Conservation (phyloP, 2,113 vertebrate genomes). For the Tichodroma muraria region DNA sequence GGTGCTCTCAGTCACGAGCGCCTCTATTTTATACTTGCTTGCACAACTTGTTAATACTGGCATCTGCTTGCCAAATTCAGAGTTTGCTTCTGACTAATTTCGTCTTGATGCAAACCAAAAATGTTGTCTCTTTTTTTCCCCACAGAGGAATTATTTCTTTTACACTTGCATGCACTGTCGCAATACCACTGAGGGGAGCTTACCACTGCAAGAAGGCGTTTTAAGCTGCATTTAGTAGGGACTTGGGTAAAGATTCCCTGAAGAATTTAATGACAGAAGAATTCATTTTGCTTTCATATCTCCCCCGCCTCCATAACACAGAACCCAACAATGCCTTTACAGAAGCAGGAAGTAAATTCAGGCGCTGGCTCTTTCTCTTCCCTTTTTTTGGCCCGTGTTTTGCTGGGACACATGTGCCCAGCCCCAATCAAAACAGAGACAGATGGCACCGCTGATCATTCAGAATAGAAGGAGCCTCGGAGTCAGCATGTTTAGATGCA, state of each 20-base stretch:
- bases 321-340: slow-evolving; percentile 46
- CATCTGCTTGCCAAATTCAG: slow-evolving; percentile 61
- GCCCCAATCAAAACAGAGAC: slow-evolving; percentile 61
- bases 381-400: slow-evolving; percentile 36
- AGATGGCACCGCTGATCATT: slow-evolving; percentile 58
- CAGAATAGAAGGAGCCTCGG: slow-evolving; percentile 37
- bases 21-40: slow-evolving; percentile 69
- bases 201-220: neutral
- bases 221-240: slow-evolving; percentile 40
- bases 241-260: slow-evolving; percentile 37
- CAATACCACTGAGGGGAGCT: slow-evolving; percentile 37
- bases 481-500: slow-evolving; percentile 58
- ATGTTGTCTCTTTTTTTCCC: neutral
- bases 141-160: slow-evolving; percentile 50
- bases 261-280: slow-evolving; percentile 57
- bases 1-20: neutral
- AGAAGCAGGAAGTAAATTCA: slow-evolving; percentile 53
- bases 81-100: slow-evolving; percentile 65
- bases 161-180: slow-evolving; percentile 41
- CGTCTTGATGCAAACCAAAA: slow-evolving; percentile 62
- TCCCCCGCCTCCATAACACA: slow-evolving; percentile 23
- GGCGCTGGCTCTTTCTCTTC: neutral
- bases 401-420: slow-evolving; percentile 41
- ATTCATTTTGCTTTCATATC: slow-evolving; percentile 58
- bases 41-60: slow-evolving; percentile 66